phyloP scores from a whole-genome alignment of 2,113 vertebrate species.

The Anolis carolinensis region DNA sequence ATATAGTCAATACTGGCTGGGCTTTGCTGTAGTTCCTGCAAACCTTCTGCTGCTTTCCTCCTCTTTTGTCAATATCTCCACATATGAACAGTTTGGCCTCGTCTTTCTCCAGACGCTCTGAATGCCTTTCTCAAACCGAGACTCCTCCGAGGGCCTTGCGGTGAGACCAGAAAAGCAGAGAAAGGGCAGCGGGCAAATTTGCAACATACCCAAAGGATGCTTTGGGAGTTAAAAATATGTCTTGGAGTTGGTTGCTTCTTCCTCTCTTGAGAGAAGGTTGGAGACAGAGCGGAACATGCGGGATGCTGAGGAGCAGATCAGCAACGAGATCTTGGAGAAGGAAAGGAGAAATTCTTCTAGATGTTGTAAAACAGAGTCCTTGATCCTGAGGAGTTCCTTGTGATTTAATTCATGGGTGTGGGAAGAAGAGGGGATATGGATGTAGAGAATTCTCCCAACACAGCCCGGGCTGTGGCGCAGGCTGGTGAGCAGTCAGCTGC shows the following conservation, averaged over 20 bases:
- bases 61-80: background rate
- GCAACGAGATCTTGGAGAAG: background rate
- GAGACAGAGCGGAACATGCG: background rate
- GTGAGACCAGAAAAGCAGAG: background rate
- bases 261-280: background rate
- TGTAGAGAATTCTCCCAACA: too few relatives aligned
- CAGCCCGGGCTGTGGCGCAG: too few relatives aligned
- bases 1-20: too few relatives aligned
- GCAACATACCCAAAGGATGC: background rate
- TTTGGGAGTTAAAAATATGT: background rate
- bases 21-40: background rate
- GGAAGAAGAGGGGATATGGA: too few relatives aligned
- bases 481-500: too few relatives aligned
- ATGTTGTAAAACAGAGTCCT: background rate
- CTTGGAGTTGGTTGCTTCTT: background rate
- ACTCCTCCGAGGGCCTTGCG: background rate
- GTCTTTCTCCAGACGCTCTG: background rate
- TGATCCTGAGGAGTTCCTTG: background rate
- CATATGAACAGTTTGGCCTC: background rate
- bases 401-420: background rate
- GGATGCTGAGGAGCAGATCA: background rate
- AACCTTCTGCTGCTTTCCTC: background rate
- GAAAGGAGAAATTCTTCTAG: background rate
- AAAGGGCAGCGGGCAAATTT: background rate
- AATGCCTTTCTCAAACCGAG: conserved; percentile 7